Base-by-base conservation (phyloP, 2,888 invertebrate genomes). In the Gisinianus flammeolus region DNA sequence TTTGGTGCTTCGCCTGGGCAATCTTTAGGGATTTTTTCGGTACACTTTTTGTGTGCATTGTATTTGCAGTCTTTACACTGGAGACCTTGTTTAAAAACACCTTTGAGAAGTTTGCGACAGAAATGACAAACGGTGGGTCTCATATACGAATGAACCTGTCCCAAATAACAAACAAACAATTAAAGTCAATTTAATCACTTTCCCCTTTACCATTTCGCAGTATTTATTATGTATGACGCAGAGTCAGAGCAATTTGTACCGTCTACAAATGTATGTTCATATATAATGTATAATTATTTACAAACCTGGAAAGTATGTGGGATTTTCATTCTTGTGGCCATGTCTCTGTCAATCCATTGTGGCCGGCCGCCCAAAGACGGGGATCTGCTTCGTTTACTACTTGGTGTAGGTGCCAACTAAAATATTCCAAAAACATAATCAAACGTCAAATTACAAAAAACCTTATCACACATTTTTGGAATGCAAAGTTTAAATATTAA, bases 21-120 rank as follows among this genome's bases (percentile, higher is more conserved):
- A 88, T 96, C 95, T 88, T 93, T 94, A 52, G 96, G 95, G 86
- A 95, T 92, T 88, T 92, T 92, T 52, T 94, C 94, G 86, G 94
- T 90, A 86, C 97, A 97, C 88, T 97, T 97, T 87, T 96, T 93
- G 88, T 98, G 97, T 81, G 94, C 94, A 89, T 97, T 97, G 89
- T 95, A 96, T 87, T 95, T 95, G 88, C 97, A 97, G 89, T 98
- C 98, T 88, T 94, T 93, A 88, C 99, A 99, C 88, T 98, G 98
- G 85, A 97, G 89, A 78, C 98, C 98, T 89, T 98, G 98, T 87
- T 95, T 95, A 89, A 98, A 97, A 71, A 98, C 89, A 0, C 98
- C 98, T 84, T 94, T 93, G 82, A 99, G 91, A 85, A 99, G 91
- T 88, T 96, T 96, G 88, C 96, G 96, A 90, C 98, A 99, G 87